Evolutionary conservation across 2,888 invertebrate species (phyloP), one percentile per base, ranked within the genome.

Genomic region (Macrophya annulata): DNA sequence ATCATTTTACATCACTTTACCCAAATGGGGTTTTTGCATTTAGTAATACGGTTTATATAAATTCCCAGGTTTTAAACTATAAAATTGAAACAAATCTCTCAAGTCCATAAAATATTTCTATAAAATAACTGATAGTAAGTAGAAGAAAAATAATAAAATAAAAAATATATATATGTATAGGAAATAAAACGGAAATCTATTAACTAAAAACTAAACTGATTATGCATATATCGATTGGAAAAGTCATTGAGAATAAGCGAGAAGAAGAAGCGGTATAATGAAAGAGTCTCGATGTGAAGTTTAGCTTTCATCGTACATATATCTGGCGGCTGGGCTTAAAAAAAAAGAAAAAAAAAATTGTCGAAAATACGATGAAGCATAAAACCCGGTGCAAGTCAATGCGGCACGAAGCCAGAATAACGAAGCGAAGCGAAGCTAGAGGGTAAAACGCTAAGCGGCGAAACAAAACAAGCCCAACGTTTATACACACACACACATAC

Each of bases 361-460:
- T 62, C 62, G 62, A 62, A 62, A 62, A 62, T 25, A 25, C 62
- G 62, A 62, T 55, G 25, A 25, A 62, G 62, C 62, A 62, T 62
- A 21, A 62, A 62, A 62, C 21, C 25, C 21, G 62, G 62, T 62
- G 62, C 62, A 62, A 62, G 62, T 25, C 62, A 25, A 62, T 62
- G 62, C 62, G 21, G 25, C 62, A 62, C 62, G 62, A 62, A 62
- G 62, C 62, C 62, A 62, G 62, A 62, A 62, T 62, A 62, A 62
- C 62, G 62, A 62, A 62, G 62, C 62, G 25, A 62, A 62, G 62
- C 62, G 25, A 62, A 62, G 62, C 62, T 62, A 62, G 62, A 62
- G 62, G 62, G 62, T 62, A 62, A 62, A 62, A 62, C 62, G 62
- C 25, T 62, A 62, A 62, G 62, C 62, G 62, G 62, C 62, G 62